Evolutionary conservation across 2,888 invertebrate genomes (phyloP).

Genomic region (Yponomeuta evonymella): DNA sequence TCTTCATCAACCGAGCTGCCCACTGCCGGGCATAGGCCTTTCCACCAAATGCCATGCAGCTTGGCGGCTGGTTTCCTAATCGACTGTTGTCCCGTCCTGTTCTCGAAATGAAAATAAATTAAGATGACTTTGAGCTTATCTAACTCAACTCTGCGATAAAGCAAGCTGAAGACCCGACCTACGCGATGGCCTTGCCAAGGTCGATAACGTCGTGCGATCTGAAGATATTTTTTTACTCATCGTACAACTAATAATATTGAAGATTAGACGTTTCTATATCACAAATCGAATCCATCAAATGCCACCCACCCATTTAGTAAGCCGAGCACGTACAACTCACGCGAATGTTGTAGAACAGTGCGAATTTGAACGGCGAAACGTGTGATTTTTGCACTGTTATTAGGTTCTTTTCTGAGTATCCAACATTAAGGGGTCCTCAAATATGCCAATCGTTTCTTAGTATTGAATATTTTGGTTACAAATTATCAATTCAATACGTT

Average conservation of each 20-base stretch:
- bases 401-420: background rate
- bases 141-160: background rate
- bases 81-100: too few species aligned
- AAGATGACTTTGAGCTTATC: background rate
- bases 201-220: conserved; percentile 28
- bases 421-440: background rate
- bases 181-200: conserved; percentile 33
- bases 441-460: background rate
- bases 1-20: too few species aligned
- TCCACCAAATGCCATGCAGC: too few species aligned
- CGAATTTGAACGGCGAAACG: background rate
- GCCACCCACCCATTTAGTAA: conserved; percentile 8
- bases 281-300: conserved; percentile 11
- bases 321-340: background rate
- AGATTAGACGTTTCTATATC: conserved; percentile 7
- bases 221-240: conserved; percentile 17
- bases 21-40: too few species aligned
- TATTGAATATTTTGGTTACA: background rate
- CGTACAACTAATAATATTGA: conserved; percentile 7
- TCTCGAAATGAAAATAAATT: background rate
- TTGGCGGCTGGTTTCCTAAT: too few species aligned
- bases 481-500: too few species aligned
- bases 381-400: background rate
- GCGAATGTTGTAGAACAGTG: background rate
- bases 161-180: background rate